Evolutionary conservation across 2,113 vertebrate genomes (phyloP), one percentile per base, ranked within the genome.

Genomic region (Bucco capensis): DNA sequence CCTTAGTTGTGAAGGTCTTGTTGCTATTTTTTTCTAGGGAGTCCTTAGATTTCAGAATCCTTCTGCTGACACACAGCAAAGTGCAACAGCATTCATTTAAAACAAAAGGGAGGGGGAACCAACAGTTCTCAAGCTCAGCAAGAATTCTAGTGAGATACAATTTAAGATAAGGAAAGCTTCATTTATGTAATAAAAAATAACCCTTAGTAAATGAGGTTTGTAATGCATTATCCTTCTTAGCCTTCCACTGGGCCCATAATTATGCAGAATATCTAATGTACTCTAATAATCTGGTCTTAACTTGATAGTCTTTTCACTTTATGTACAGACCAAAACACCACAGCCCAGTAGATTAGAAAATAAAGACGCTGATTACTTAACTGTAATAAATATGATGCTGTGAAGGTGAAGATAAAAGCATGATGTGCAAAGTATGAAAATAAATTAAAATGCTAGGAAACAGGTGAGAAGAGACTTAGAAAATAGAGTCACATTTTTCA

Each of bases 261-360:
- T 95, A 93, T 86, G 81, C 61, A 66, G 79, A 44, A 77, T 94
- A 89, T 75, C 58, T 95, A 92, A 91, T 71, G 61, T 83, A 16
- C 75, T 83, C 64, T 88, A 93, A 95, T 93, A 96, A 95, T 88
- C 77, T 88, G 86, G 93, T 95, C 10, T 94, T 90, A 88, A 87
- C 70, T 77, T 57, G 70, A 65, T 88, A 88, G 31, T 65, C 54
- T 69, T 66, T 83, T 80, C 58, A 8, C 50, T 96, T 89, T 40
- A 42, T 79, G 49, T 46, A 80, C 33, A 50, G 61, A 61, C 37
- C 81, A 38, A 86, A 84, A 62, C 23, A 31, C 46, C 65, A 21
- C 50, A 87, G 14, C 62, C 30, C 62, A 53, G 47, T 19, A 75
- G 76, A 86, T 94, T 64, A 84, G 50, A 83, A 91, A 92, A 93